These are phyloP conservation scores for Hipposideros larvatus DNA, from an alignment of 2,797 vertebrate species.

Conservation along the genomic window DNA sequence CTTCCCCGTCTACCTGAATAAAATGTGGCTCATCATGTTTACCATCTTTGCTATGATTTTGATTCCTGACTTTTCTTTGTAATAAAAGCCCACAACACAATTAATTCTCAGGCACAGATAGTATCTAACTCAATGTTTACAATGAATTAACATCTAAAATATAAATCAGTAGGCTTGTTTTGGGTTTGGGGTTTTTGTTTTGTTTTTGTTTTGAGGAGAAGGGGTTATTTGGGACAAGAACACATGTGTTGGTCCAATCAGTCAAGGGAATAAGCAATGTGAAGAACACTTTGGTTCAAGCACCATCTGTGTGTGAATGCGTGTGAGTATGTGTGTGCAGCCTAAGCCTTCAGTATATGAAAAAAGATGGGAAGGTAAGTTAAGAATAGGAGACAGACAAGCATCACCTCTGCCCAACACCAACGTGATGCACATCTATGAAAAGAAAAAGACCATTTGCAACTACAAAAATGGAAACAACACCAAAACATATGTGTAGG, in stretches of 20 bases:
- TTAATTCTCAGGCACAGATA: neutral
- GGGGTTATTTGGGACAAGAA: neutral
- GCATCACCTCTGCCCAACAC: rapidly evolving
- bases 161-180: neutral
- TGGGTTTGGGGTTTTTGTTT: neutral
- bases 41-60: rapidly evolving
- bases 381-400: neutral
- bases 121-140: neutral
- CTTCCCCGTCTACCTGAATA: too few relatives aligned
- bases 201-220: neutral
- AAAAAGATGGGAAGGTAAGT: neutral
- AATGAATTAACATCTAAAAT: neutral
- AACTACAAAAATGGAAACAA: neutral
- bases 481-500: neutral
- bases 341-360: neutral
- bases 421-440: rapidly evolving
- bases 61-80: neutral
- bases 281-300: neutral
- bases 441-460: neutral
- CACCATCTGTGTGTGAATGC: neutral
- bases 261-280: neutral
- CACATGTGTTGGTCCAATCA: neutral
- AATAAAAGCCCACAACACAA: neutral
- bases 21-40: rapidly evolving
- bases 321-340: neutral